Evolutionary conservation across 2,888 invertebrate species (phyloP), one percentile per base, ranked within the genome.

Genomic region (Idaea straminata): DNA sequence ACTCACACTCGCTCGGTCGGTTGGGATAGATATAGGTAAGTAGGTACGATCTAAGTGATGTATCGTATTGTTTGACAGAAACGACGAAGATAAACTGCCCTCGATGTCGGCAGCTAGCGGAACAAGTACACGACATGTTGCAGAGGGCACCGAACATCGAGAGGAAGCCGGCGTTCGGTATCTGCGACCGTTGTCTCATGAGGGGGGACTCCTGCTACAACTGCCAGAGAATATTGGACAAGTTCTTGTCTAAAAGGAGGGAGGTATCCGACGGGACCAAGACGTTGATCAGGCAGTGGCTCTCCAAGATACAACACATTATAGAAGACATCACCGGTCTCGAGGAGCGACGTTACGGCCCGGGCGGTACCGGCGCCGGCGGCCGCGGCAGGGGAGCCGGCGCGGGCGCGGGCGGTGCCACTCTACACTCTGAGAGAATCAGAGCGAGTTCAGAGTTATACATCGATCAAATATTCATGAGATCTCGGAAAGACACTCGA

Each of bases 131-230:
- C 47, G 10, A 7, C 13, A 7, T 47, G 47, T 13, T 47, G 47
- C 47, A 47, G 47, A 7, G 35, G 83, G 83, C 25, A 83, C 83
- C 66, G 85, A 79, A 99, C 99, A 92, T 99, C 99, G 71, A 99
- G 90, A 36, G 99, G 99, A 71, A 13, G 47, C 47, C 7, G 13
- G 47, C 13, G 47, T 4, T 13, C 10, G 47, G 47, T 7, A 47
- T 47, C 47, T 47, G 47, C 47, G 47, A 47, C 47, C 47, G 47
- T 7, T 47, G 47, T 7, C 47, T 47, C 47, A 47, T 47, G 47
- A 47, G 47, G 47, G 47, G 47, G 13, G 13, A 10, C 4, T 13
- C 47, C 13, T 47, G 47, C 13, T 13, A 4, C 10, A 47, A 10
- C 47, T 47, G 47, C 47, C 13, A 47, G 47, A 47, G 3, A 2